These are phyloP conservation scores for Sipha flava DNA, from an alignment of 1,140 invertebrate species.

Conservation along the genomic window DNA sequence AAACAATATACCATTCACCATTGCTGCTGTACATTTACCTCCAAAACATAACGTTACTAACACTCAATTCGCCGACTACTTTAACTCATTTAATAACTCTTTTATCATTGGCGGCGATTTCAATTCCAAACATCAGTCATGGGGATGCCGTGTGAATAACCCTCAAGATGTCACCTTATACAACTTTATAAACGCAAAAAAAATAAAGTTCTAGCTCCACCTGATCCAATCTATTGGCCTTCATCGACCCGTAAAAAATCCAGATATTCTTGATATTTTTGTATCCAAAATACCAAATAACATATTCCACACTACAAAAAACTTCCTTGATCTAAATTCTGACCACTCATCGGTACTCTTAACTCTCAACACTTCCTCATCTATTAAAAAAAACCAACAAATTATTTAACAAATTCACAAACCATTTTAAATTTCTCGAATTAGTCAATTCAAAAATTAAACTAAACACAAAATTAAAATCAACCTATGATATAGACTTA, in stretches of 20 bases:
- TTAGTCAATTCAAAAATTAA: constrained; percentile 4
- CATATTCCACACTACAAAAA: constrained; percentile 33
- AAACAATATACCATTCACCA: too few species aligned
- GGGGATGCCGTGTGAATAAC: too few species aligned
- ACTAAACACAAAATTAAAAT: constrained; percentile 9
- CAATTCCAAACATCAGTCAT: too few species aligned
- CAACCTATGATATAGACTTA: neutral
- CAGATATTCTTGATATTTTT: constrained; percentile 43
- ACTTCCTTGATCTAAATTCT: constrained; percentile 34
- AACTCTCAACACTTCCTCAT: neutral
- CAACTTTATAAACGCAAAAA: constrained; percentile 29
- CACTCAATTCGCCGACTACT: too few species aligned
- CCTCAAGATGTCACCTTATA: too few species aligned
- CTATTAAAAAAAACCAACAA: neutral
- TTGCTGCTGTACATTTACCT: too few species aligned
- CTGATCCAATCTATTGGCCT: constrained; percentile 44
- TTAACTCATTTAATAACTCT: constrained; percentile 40
- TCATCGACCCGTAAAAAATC: constrained; percentile 40
- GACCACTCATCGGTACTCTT: constrained; percentile 37
- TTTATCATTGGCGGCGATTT: constrained; percentile 39
- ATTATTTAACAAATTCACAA: constrained; percentile 10
- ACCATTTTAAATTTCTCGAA: neutral
- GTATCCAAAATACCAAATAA: constrained; percentile 33
- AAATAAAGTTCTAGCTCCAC: constrained; percentile 36
- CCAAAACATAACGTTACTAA: too few species aligned